Evolutionary conservation across 2,797 vertebrate genomes (phyloP).

Genomic region (Moxostoma hubbsi): DNA sequence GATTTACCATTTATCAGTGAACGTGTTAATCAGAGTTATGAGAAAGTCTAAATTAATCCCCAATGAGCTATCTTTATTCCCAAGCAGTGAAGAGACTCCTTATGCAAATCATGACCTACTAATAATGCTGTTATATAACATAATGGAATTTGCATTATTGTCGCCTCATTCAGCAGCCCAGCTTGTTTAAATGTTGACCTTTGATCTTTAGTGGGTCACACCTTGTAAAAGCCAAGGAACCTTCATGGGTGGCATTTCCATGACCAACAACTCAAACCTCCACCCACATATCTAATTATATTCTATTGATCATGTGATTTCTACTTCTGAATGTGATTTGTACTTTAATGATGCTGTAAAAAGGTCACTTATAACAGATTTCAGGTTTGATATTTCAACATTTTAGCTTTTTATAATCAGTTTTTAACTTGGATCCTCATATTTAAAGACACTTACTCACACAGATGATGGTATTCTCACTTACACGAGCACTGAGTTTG

Average conservation of each 20-base stretch:
- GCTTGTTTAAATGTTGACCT: constrained; percentile 30
- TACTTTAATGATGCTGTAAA: not conserved
- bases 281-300: not conserved
- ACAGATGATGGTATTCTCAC: not conserved
- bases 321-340: not conserved
- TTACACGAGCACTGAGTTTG: not conserved
- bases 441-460: not conserved
- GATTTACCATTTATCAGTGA: constrained; percentile 23
- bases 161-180: constrained; percentile 3
- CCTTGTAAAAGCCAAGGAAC: constrained; percentile 7
- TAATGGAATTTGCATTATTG: constrained; percentile 20
- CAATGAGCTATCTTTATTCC: constrained; percentile 38
- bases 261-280: not conserved
- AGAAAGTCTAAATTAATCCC: constrained; percentile 34
- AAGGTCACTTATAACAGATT: not conserved
- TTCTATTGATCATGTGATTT: not conserved
- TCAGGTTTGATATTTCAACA: not conserved
- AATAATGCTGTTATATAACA: constrained; percentile 41
- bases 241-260: constrained; percentile 11
- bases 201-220: constrained; percentile 22
- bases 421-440: not conserved
- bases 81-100: constrained; percentile 17
- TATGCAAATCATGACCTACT: constrained; percentile 39
- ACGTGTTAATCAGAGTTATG: constrained; percentile 20
- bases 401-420: not conserved